Evolutionary conservation across 2,797 vertebrate species (phyloP).

Genomic region (Sebastes steindachneri): DNA sequence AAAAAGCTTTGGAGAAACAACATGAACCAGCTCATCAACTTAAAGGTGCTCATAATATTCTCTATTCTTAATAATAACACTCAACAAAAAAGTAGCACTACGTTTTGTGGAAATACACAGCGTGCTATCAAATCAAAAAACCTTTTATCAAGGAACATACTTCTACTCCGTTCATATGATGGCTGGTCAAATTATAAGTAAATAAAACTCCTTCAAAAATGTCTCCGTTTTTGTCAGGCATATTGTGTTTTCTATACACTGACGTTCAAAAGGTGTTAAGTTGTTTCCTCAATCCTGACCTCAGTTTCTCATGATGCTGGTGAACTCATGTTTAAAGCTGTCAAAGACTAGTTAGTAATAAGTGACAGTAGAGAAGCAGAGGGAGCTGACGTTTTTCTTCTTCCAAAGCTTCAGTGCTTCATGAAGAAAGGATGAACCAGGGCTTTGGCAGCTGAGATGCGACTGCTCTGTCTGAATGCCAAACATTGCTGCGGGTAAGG

Average conservation of each 20-base stretch:
- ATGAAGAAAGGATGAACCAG: slow-evolving; percentile 80
- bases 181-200: background rate
- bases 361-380: background rate
- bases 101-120: background rate
- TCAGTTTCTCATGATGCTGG: slow-evolving; percentile 35
- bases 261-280: background rate
- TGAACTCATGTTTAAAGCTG: background rate
- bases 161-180: background rate
- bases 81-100: slow-evolving; percentile 15
- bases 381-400: background rate
- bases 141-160: background rate
- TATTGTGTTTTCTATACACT: background rate
- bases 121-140: background rate
- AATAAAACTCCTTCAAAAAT: background rate
- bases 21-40: slow-evolving; percentile 23
- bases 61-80: background rate
- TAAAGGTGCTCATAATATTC: slow-evolving; percentile 28
- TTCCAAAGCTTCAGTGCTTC: slow-evolving; percentile 45
- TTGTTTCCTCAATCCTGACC: background rate
- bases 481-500: slow-evolving; percentile 75
- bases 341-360: background rate
- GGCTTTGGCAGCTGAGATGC: slow-evolving; percentile 80
- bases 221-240: background rate
- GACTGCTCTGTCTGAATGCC: slow-evolving; percentile 74
- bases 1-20: slow-evolving; percentile 6